Evolutionary conservation across 2,113 vertebrate genomes (phyloP).

Genomic region (Microtus richardsoni): DNA sequence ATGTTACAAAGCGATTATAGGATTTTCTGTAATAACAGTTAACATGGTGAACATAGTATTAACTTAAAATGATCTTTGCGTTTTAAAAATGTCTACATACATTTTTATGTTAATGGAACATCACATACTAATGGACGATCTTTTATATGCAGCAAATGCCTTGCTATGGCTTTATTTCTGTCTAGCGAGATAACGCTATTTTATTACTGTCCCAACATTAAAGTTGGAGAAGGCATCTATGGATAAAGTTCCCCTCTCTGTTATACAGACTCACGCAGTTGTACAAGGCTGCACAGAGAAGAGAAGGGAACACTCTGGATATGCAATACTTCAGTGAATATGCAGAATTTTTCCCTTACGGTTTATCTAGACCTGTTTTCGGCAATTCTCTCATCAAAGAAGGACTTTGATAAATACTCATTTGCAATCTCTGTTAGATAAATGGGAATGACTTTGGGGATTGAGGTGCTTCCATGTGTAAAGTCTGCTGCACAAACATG

Average conservation of each 20-base stretch:
- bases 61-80: background rate
- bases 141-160: background rate
- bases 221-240: background rate
- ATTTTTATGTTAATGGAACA: background rate
- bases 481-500: background rate
- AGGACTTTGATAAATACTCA: background rate
- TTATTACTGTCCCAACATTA: conserved; percentile 10
- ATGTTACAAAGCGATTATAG: background rate
- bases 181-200: background rate
- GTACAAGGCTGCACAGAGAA: background rate
- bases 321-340: background rate
- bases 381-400: background rate
- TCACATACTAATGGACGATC: background rate
- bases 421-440: background rate
- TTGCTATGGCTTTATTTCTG: background rate
- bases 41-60: conserved; percentile 6
- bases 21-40: background rate
- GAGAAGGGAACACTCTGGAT: background rate
- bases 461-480: no score
- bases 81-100: background rate
- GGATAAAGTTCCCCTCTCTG: background rate
- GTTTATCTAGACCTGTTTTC: background rate
- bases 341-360: background rate
- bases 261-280: background rate
- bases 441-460: no score